phyloP scores from a whole-genome alignment of 64 coral and sea anemone genomes.

The Anthopleura sola region DNA sequence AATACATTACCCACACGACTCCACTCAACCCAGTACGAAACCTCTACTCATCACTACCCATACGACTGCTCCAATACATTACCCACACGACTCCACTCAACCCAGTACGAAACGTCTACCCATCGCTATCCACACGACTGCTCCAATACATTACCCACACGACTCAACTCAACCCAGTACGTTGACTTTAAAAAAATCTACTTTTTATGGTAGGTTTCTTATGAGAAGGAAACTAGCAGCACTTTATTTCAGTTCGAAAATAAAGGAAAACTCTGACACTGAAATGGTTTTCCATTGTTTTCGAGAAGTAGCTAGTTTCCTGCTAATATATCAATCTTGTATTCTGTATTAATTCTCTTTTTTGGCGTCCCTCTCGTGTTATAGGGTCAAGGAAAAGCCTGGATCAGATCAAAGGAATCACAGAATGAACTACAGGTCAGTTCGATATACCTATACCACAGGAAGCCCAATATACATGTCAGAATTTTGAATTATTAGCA shows the following conservation, averaged over 20 bases:
- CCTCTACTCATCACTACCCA: too few relatives aligned
- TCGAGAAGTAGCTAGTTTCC: not conserved
- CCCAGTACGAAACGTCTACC: not conserved
- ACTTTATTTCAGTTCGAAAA: too few relatives aligned
- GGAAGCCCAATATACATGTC: not conserved
- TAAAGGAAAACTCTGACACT: too few relatives aligned
- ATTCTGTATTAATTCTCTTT: not conserved
- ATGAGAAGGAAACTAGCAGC: not conserved
- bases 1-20: too few relatives aligned
- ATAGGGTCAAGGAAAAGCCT: constrained; percentile 97
- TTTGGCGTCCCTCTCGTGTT: not conserved
- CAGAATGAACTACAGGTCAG: constrained; percentile 83
- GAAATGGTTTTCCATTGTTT: too few relatives aligned
- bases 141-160: not conserved
- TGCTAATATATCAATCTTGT: not conserved
- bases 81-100: not conserved
- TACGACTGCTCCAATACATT: not conserved
- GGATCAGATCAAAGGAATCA: constrained; percentile 92
- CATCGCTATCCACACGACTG: not conserved
- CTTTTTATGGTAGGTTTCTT: not conserved
- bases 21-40: too few relatives aligned
- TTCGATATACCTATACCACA: not conserved
- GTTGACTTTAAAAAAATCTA: not conserved
- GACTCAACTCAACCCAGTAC: not conserved
- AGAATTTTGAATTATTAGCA: not conserved